phyloP scores from a whole-genome alignment of 2,888 invertebrate species.

The Diarsia brunnea region DNA sequence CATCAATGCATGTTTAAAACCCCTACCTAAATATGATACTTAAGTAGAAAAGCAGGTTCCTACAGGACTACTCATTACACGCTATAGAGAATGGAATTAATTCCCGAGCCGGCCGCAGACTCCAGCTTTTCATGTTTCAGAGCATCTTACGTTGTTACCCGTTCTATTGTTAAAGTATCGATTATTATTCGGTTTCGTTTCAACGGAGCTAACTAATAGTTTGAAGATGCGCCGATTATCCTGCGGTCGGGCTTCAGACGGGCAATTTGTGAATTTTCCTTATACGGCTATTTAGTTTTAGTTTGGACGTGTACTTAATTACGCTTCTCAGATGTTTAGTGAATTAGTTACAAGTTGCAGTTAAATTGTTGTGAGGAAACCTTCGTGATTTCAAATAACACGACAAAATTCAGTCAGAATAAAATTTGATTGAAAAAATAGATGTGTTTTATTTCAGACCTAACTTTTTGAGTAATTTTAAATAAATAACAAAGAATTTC shows the following conservation, averaged over 20 bases:
- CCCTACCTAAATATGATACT: background rate
- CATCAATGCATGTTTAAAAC: background rate
- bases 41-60: conserved; percentile 23
- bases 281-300: conserved; percentile 22
- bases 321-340: background rate
- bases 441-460: background rate
- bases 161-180: conserved; percentile 75
- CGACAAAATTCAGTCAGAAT: background rate
- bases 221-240: conserved; percentile 57
- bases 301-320: conserved; percentile 6
- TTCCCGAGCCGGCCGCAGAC: conserved; percentile 83
- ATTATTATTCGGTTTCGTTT: conserved; percentile 68
- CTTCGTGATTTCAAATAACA: background rate
- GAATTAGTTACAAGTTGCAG: background rate
- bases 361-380: background rate
- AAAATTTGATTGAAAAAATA: background rate
- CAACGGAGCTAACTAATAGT: conserved; percentile 49
- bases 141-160: conserved; percentile 73
- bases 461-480: background rate
- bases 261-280: conserved; percentile 47
- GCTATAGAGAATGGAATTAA: conserved; percentile 84
- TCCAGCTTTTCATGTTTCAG: conserved; percentile 79
- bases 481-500: background rate
- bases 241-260: conserved; percentile 43
- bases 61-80: conserved; percentile 77